These are phyloP conservation scores for Ecdyonurus torrentis DNA, from an alignment of 2,888 invertebrate genomes.

Conservation along the genomic window DNA sequence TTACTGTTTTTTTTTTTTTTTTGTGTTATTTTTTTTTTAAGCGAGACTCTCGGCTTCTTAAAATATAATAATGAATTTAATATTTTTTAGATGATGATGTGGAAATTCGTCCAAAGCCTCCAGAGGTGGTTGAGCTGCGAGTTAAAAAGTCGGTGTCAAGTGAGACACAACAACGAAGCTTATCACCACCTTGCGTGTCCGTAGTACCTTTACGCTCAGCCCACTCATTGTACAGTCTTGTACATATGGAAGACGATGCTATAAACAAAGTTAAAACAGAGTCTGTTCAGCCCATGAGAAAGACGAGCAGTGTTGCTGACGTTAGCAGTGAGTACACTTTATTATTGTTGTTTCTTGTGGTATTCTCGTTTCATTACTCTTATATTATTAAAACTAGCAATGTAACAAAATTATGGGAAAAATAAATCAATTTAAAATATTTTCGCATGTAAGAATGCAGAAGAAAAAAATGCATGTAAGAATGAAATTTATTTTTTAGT, in stretches of 20 bases:
- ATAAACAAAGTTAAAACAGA: background rate
- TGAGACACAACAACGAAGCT: background rate
- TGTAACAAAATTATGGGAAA: no score
- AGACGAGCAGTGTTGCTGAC: constrained; percentile 1
- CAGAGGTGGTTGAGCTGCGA: background rate
- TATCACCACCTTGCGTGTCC: background rate
- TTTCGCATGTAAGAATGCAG: no score
- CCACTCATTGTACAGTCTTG: background rate
- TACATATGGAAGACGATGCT: background rate
- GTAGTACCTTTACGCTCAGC: background rate
- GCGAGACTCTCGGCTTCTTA: no score
- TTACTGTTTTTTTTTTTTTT: no score
- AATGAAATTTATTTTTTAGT: no score
- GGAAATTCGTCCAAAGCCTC: background rate
- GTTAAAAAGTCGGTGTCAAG: background rate
- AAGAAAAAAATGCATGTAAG: no score
- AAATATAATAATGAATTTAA: no score
- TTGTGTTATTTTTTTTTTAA: no score
- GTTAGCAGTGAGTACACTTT: background rate
- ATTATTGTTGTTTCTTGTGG: no score
- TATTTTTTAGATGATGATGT: background rate
- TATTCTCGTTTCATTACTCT: no score
- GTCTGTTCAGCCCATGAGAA: background rate
- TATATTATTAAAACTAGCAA: no score
- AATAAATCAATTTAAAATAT: no score